These are phyloP conservation scores for Melanostoma scalare DNA, from an alignment of 2,888 invertebrate genomes.

Conservation along the genomic window DNA sequence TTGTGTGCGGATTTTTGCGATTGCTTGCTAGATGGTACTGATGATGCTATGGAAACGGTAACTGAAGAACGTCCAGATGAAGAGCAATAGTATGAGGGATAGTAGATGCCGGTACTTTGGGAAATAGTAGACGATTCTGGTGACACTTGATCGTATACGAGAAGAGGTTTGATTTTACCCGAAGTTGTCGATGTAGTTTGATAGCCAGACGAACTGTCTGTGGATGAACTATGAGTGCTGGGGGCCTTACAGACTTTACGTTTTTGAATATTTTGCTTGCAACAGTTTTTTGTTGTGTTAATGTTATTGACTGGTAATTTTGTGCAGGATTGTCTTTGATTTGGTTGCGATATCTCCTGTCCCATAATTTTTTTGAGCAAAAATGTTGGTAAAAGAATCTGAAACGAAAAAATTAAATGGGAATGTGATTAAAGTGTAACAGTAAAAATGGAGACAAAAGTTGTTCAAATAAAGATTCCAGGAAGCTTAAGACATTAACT, in stretches of 20 bases:
- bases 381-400: slow-evolving; percentile 76
- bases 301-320: slow-evolving; percentile 71
- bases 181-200: slow-evolving; percentile 75
- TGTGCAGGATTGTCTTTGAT: slow-evolving; percentile 77
- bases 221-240: slow-evolving; percentile 76
- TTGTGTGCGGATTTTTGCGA: slow-evolving; percentile 78
- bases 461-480: too few species aligned
- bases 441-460: too few species aligned
- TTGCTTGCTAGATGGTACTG: slow-evolving; percentile 77
- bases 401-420: slow-evolving; percentile 42
- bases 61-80: slow-evolving; percentile 77
- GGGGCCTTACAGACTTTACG: slow-evolving; percentile 63
- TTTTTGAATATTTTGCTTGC: slow-evolving; percentile 61
- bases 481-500: too few species aligned
- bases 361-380: slow-evolving; percentile 81
- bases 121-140: slow-evolving; percentile 72
- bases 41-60: slow-evolving; percentile 82
- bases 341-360: slow-evolving; percentile 82
- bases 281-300: slow-evolving; percentile 59
- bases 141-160: slow-evolving; percentile 60
- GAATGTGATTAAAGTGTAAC: not conserved
- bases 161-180: slow-evolving; percentile 75
- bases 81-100: slow-evolving; percentile 79
- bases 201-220: slow-evolving; percentile 73
- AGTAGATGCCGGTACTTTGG: slow-evolving; percentile 79